Percentiles rank a stretch among this genome's conserved stretches.
Conservation (phyloP, 2,888 invertebrate species). For the Melanophora roralis region DNA sequence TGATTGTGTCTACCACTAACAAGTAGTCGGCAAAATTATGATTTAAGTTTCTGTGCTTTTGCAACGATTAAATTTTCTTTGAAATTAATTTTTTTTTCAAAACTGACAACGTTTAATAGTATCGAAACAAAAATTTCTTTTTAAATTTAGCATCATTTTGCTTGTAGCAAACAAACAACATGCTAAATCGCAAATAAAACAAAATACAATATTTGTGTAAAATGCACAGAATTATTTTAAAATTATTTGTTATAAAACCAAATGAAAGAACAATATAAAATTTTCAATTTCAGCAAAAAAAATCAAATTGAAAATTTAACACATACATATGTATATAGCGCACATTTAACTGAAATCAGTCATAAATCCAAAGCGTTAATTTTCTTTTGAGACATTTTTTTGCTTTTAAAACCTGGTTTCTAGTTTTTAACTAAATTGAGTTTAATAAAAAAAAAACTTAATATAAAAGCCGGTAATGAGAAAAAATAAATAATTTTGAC, state of each 20-base stretch:
- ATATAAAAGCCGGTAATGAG: no score
- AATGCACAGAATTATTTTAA: conserved; percentile 58
- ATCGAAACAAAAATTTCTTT: conserved; percentile 35
- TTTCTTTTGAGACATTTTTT: no score
- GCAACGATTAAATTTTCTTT: background rate
- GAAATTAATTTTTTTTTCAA: conserved; percentile 11
- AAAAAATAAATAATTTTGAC: no score
- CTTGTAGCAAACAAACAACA: conserved; percentile 29
- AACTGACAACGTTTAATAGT: conserved; percentile 38
- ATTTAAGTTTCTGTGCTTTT: conserved; percentile 37
- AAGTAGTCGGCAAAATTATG: conserved; percentile 43
- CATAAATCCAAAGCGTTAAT: no score
- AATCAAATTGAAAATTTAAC: background rate
- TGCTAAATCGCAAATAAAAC: conserved; percentile 14
- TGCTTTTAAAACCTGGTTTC: no score
- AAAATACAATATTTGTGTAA: conserved; percentile 49
- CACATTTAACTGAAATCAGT: no score
- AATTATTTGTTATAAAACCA: conserved; percentile 46
- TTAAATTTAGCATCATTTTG: conserved; percentile 44
- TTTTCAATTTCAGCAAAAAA: conserved; percentile 31
- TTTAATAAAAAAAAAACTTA: background rate
- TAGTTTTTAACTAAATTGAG: background rate
- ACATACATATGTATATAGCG: no score
- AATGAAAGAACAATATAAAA: conserved; percentile 41
- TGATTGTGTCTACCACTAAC: conserved; percentile 27